Evolutionary conservation across 2,797 vertebrate genomes (phyloP).

Genomic region (Anabas testudineus): DNA sequence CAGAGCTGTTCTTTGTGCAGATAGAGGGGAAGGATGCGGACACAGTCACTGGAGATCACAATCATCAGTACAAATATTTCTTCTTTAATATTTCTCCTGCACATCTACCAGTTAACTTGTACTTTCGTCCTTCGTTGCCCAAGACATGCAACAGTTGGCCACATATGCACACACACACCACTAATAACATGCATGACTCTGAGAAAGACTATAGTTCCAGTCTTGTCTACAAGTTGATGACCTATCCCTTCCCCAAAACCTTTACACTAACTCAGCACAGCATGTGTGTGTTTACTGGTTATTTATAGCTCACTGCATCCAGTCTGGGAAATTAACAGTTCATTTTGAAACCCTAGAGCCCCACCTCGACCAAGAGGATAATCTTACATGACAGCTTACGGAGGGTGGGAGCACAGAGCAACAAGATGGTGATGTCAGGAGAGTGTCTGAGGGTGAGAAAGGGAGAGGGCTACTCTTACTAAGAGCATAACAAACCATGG

Average conservation of each 20-base stretch:
- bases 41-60: constrained; percentile 21
- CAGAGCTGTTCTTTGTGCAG: constrained; percentile 35
- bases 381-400: constrained; percentile 83
- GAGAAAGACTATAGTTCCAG: neutral
- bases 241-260: constrained; percentile 32
- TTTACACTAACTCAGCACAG: constrained; percentile 40
- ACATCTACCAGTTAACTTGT: neutral
- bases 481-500: constrained; percentile 30
- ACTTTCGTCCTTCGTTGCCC: neutral
- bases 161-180: neutral
- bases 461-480: constrained; percentile 35
- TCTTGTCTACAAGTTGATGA: constrained; percentile 3
- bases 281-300: constrained; percentile 66
- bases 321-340: constrained; percentile 84
- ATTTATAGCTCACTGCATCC: constrained; percentile 80
- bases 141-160: constrained; percentile 4
- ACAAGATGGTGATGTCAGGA: constrained; percentile 54
- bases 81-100: constrained; percentile 19
- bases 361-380: constrained; percentile 78
- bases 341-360: constrained; percentile 84
- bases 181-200: neutral
- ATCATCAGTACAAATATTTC: neutral
- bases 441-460: constrained; percentile 33
- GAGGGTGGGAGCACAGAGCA: constrained; percentile 66
- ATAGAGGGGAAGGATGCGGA: constrained; percentile 23